A percentile compares a stretch with the other conserved stretches of the same genome.
Evolutionary conservation across 2,888 invertebrate genomes (phyloP).

Genomic region (Meloe dianella): DNA sequence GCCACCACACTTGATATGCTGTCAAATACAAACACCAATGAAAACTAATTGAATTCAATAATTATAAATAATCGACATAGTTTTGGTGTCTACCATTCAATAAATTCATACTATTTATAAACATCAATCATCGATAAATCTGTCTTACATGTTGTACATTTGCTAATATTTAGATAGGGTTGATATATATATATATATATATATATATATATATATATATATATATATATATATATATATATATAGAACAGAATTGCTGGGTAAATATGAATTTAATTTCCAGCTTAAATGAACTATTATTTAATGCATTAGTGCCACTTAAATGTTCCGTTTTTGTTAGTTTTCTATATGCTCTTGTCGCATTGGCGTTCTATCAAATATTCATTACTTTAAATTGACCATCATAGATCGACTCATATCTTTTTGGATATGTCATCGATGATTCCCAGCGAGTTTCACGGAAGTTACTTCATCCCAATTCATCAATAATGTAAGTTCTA

Average conservation of each 20-base stretch:
- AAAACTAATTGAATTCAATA: slow-evolving; percentile 4
- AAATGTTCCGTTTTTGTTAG: too few relatives aligned
- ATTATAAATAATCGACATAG: slow-evolving; percentile 21
- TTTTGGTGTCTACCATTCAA: slow-evolving; percentile 11
- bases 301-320: background rate
- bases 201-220: too few relatives aligned
- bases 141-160: background rate
- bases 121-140: too few relatives aligned
- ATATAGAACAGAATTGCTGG: background rate
- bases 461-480: background rate
- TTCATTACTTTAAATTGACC: background rate
- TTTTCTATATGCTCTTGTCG: too few relatives aligned
- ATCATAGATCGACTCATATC: background rate
- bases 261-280: slow-evolving; percentile 4
- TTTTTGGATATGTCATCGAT: background rate
- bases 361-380: background rate
- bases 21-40: slow-evolving; percentile 34
- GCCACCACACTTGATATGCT: slow-evolving; percentile 65
- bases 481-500: background rate
- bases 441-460: too few relatives aligned
- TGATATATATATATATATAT: too few relatives aligned
- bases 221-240: too few relatives aligned
- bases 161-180: background rate
- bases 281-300: background rate
- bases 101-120: too few relatives aligned